phyloP scores from a whole-genome alignment of 1,140 invertebrate genomes.

The Tribolium castaneum region DNA sequence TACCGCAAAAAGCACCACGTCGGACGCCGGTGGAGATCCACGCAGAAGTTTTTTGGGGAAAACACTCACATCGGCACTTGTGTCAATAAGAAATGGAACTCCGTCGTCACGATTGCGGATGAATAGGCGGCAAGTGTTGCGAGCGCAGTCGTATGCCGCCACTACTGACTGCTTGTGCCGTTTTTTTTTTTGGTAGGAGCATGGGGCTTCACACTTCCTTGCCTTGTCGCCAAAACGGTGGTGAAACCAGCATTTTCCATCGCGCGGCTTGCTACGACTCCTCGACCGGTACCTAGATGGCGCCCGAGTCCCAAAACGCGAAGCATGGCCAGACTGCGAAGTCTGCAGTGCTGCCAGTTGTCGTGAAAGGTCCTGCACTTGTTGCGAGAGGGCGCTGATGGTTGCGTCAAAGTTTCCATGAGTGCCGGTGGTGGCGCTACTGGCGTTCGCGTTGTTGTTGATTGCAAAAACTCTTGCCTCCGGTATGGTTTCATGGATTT shows the following conservation, averaged over 20 bases:
- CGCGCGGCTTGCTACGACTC: neutral
- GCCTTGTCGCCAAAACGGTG: constrained; percentile 48
- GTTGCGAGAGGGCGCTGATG: neutral
- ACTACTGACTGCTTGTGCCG: constrained; percentile 48
- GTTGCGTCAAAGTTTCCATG: too few species aligned
- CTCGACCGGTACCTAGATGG: neutral
- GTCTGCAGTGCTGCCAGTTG: neutral
- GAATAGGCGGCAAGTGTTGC: constrained; percentile 48
- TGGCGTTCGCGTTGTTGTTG: neutral
- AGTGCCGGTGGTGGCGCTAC: neutral
- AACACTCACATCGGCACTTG: constrained; percentile 36
- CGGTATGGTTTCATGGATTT: constrained; percentile 60
- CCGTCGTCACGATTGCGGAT: constrained; percentile 40
- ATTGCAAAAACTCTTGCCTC: neutral
- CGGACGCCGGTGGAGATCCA: neutral
- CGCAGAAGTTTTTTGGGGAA: neutral
- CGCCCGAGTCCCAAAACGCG: neutral
- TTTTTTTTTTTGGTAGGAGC: constrained; percentile 50
- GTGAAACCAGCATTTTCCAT: constrained; percentile 52
- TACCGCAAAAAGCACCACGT: constrained; percentile 48
- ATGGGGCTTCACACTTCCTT: constrained; percentile 50
- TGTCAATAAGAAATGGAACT: constrained; percentile 33
- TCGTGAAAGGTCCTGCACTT: constrained; percentile 48
- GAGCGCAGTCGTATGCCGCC: constrained; percentile 47
- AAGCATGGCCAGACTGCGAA: neutral